Conservation (phyloP, 2,113 vertebrate species). For the Tachycineta bicolor region DNA sequence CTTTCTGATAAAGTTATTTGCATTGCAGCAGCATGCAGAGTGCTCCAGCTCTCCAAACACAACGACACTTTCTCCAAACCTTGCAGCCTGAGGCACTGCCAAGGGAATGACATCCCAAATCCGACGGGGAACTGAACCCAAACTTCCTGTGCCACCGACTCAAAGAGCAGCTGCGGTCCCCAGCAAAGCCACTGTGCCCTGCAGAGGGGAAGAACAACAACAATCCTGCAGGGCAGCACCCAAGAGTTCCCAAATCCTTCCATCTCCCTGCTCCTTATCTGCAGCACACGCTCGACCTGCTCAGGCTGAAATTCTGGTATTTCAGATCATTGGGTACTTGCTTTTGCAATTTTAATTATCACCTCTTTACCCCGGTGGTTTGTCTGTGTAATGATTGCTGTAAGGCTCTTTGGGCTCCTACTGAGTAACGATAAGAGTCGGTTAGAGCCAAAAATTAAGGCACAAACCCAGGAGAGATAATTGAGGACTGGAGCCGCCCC, state of each 20-base stretch:
- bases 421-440: accelerated
- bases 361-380: background rate
- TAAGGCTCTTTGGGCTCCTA: background rate
- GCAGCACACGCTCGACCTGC: constrained; percentile 13
- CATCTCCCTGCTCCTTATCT: background rate
- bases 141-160: background rate
- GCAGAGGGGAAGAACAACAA: background rate
- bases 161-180: background rate
- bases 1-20: background rate
- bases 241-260: background rate
- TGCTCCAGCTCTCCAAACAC: background rate
- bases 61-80: background rate
- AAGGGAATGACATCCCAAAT: background rate
- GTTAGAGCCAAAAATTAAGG: background rate
- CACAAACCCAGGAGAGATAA: background rate
- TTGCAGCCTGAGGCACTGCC: background rate
- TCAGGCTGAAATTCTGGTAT: constrained; percentile 44
- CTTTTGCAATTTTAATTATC: constrained; percentile 32
- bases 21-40: background rate
- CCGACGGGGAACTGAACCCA: background rate
- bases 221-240: background rate
- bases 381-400: background rate
- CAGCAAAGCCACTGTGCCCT: background rate
- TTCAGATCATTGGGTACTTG: background rate
- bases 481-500: background rate